These are phyloP conservation scores for Andrena trimmerana DNA, from an alignment of 2,888 invertebrate genomes.

Conservation along the genomic window DNA sequence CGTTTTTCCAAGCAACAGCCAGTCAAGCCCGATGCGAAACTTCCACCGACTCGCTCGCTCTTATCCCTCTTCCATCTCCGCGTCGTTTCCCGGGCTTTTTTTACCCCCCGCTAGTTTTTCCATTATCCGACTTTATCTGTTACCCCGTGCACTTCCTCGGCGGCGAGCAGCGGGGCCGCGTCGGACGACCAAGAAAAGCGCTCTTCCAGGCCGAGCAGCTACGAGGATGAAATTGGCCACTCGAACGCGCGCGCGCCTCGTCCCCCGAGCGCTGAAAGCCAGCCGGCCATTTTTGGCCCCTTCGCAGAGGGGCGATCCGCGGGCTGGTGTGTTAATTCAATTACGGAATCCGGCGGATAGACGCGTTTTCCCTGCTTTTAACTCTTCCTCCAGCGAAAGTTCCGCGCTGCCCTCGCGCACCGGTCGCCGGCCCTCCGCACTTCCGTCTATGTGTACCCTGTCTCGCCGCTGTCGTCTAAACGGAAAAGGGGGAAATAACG, in stretches of 20 bases:
- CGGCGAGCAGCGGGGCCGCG: constrained; percentile 27
- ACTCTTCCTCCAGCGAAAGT: constrained; percentile 37
- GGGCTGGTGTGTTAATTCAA: constrained; percentile 21
- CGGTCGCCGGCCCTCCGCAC: constrained; percentile 4
- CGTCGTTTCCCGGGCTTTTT: neutral
- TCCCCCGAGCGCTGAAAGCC: neutral
- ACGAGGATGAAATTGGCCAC: constrained; percentile 24
- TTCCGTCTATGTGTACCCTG: constrained; percentile 44
- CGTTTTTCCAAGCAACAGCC: constrained; percentile 46
- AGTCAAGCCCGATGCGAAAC: constrained; percentile 40
- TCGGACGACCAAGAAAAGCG: constrained; percentile 10
- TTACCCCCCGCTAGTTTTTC: constrained; percentile 35
- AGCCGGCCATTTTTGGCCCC: neutral
- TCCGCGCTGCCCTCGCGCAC: constrained; percentile 13
- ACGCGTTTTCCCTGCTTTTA: constrained; percentile 24
- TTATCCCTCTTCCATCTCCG: constrained; percentile 30
- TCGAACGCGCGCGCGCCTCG: constrained; percentile 13
- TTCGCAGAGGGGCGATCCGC: no score
- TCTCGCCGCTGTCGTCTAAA: constrained; percentile 62
- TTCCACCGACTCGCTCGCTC: constrained; percentile 31
- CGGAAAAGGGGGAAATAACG: constrained; percentile 47
- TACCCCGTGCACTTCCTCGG: constrained; percentile 28
- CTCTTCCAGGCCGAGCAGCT: neutral
- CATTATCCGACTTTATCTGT: constrained; percentile 59
- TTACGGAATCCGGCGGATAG: constrained; percentile 22